Percentiles rank a stretch among this genome's conserved stretches.
Conservation (phyloP, 2,888 invertebrate species). For the Acanthoscelides obtectus region DNA sequence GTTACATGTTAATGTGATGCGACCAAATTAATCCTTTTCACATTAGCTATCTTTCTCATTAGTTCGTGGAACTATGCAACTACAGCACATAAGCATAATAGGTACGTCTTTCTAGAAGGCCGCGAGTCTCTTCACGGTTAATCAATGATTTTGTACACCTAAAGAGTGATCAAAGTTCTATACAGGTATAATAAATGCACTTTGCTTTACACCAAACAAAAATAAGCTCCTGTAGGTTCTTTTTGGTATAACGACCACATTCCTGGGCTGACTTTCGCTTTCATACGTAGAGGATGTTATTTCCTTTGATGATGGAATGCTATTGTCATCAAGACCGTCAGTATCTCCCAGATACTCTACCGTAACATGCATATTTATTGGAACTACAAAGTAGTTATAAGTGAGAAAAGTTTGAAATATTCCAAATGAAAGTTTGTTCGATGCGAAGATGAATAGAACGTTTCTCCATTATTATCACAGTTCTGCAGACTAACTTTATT, state of each 20-base stretch:
- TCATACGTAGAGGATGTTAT: neutral
- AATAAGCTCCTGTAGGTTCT: neutral
- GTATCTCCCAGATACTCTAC: no score
- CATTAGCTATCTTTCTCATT: neutral
- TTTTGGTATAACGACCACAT: neutral
- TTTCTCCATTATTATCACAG: no score
- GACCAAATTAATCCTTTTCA: conserved; percentile 14
- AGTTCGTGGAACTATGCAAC: neutral
- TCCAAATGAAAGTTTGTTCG: no score
- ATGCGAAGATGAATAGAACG: no score
- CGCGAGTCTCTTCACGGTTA: neutral
- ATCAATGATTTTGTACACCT: neutral
- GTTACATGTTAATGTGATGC: neutral
- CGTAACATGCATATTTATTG: no score
- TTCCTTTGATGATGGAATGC: neutral
- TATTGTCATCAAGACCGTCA: no score
- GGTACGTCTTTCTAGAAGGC: neutral
- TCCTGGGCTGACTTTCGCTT: neutral
- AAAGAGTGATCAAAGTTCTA: neutral
- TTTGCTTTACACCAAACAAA: neutral
- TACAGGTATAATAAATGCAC: neutral
- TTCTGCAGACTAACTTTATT: no score
- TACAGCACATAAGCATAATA: neutral
- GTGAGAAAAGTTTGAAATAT: no score
- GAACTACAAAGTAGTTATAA: no score